Conservation (phyloP, 2,113 vertebrate species). For the Ciconia stormi region DNA sequence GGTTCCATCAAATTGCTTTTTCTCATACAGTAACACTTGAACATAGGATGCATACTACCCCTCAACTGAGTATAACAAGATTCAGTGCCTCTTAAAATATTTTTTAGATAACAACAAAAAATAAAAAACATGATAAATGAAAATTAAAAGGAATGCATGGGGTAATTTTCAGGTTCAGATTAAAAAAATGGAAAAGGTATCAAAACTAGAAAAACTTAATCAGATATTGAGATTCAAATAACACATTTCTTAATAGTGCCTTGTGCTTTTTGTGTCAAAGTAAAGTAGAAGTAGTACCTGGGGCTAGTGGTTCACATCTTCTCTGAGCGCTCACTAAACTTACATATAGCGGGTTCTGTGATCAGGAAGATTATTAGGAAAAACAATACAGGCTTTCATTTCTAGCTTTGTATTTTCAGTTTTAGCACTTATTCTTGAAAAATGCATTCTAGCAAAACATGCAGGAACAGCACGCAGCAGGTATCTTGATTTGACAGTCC, state of each 20-base stretch:
- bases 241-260: neutral
- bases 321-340: neutral
- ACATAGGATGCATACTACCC: neutral
- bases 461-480: neutral
- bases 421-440: neutral
- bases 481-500: neutral
- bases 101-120: neutral
- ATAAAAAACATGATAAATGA: neutral
- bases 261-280: neutral
- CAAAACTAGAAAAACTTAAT: neutral
- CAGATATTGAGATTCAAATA: neutral
- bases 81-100: neutral
- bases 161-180: neutral
- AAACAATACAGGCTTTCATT: neutral
- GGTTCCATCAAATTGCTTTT: neutral
- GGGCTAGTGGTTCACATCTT: neutral
- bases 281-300: neutral
- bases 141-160: neutral
- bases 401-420: neutral
- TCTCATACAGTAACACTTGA: neutral
- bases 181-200: neutral
- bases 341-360: neutral
- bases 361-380: neutral
- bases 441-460: neutral
- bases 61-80: neutral